These are phyloP conservation scores for Tigriopus japonicus DNA, from an alignment of 1,140 invertebrate species.

Conservation along the genomic window DNA sequence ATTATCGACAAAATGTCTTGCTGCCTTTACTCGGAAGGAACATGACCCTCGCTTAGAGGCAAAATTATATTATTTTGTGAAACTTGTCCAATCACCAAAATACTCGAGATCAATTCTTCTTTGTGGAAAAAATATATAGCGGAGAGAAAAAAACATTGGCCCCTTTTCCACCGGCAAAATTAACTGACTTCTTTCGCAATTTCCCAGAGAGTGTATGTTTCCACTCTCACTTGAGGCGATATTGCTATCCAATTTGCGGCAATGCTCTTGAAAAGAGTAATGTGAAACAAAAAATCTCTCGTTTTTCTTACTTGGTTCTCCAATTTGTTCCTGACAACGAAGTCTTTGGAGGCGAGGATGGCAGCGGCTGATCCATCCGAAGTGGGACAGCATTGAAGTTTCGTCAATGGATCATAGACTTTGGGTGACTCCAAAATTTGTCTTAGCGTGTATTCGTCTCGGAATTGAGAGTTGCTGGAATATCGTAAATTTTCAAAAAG, in stretches of 20 bases:
- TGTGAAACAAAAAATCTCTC: background rate
- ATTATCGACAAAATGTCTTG: too few species aligned
- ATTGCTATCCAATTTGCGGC: background rate
- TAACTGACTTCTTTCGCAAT: too few species aligned
- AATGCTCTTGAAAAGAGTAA: background rate
- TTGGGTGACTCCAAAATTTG: constrained; percentile 65
- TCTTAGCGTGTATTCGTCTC: constrained; percentile 66
- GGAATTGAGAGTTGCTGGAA: constrained; percentile 66
- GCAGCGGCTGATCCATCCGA: constrained; percentile 87
- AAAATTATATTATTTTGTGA: too few species aligned
- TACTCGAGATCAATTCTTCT: too few species aligned
- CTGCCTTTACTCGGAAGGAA: too few species aligned
- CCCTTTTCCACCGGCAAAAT: too few species aligned
- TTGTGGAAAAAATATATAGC: too few species aligned
- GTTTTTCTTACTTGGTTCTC: constrained; percentile 28
- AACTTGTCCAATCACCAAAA: too few species aligned
- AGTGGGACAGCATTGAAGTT: constrained; percentile 90
- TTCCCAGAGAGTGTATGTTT: too few species aligned
- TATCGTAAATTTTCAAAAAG: background rate
- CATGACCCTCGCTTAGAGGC: too few species aligned
- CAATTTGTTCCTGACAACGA: constrained; percentile 60
- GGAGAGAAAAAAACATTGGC: too few species aligned
- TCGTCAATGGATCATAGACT: constrained; percentile 75
- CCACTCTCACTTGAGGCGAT: too few species aligned
- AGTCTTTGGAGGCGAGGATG: constrained; percentile 71